Percentiles rank a stretch among this genome's conserved stretches.
Conservation (phyloP, 1,140 invertebrate genomes). For the Drosophila gunungcola region DNA sequence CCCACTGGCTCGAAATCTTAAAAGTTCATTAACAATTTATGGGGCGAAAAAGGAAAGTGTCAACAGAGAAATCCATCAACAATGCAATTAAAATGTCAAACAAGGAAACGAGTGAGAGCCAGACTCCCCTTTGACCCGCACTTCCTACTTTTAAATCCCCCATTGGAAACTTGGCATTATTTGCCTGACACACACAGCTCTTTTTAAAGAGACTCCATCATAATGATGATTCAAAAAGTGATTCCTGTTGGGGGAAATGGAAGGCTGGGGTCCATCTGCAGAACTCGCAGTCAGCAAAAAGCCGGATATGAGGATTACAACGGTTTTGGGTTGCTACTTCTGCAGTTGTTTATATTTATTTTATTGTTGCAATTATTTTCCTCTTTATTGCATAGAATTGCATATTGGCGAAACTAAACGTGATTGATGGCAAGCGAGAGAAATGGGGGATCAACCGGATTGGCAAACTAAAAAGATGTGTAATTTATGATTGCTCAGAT, state of each 20-base stretch:
- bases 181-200: slow-evolving; percentile 14
- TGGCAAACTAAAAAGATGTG: slow-evolving; percentile 30
- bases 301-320: slow-evolving; percentile 73
- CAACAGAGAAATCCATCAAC: slow-evolving; percentile 75
- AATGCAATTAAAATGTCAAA: slow-evolving; percentile 78
- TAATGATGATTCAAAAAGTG: slow-evolving; percentile 71
- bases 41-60: slow-evolving; percentile 70
- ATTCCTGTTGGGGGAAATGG: slow-evolving; percentile 14
- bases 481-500: slow-evolving; percentile 16
- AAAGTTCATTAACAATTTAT: slow-evolving; percentile 67
- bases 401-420: slow-evolving; percentile 54
- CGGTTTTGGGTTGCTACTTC: slow-evolving; percentile 40
- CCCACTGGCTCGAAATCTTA: slow-evolving; percentile 6
- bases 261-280: slow-evolving; percentile 7
- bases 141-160: slow-evolving; percentile 2
- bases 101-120: slow-evolving; percentile 29
- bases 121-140: slow-evolving; percentile 5
- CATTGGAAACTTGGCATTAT: background rate
- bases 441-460: slow-evolving; percentile 38
- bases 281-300: slow-evolving; percentile 42
- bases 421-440: slow-evolving; percentile 56
- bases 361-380: slow-evolving; percentile 73
- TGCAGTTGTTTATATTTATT: slow-evolving; percentile 64
- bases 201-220: slow-evolving; percentile 44
- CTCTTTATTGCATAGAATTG: slow-evolving; percentile 57